A percentile compares a stretch with the other conserved stretches of the same genome.
These are phyloP conservation scores for Pituophis catenifer DNA, from an alignment of 2,113 vertebrate species.

Conservation along the genomic window DNA sequence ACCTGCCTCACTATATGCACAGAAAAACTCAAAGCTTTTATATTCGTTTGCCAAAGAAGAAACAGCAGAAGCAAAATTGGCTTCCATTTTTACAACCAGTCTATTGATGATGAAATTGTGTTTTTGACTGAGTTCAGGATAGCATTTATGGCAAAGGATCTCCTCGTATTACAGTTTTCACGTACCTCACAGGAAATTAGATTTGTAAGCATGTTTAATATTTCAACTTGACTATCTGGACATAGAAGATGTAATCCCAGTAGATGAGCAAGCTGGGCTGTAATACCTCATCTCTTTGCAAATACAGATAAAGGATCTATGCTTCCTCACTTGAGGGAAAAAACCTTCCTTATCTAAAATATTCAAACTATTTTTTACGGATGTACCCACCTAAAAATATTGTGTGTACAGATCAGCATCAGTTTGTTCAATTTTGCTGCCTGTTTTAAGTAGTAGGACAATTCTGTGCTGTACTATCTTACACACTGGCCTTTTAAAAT, in stretches of 20 bases:
- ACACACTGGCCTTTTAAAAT: background rate
- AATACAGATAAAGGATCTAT: background rate
- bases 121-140: background rate
- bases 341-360: background rate
- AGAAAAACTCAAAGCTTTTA: background rate
- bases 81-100: background rate
- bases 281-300: background rate
- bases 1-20: background rate
- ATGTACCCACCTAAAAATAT: background rate
- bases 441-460: background rate
- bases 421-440: background rate
- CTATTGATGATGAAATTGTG: background rate
- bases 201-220: background rate
- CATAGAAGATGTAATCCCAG: background rate
- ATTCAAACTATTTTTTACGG: background rate
- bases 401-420: background rate
- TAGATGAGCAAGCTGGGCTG: background rate
- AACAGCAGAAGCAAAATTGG: background rate
- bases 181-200: background rate
- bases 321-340: background rate
- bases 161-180: background rate
- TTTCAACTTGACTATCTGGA: background rate
- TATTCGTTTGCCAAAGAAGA: background rate
- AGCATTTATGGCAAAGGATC: background rate
- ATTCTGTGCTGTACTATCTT: background rate